These are phyloP conservation scores for Sebastes cheni DNA, from an alignment of 2,797 vertebrate genomes.

Conservation along the genomic window DNA sequence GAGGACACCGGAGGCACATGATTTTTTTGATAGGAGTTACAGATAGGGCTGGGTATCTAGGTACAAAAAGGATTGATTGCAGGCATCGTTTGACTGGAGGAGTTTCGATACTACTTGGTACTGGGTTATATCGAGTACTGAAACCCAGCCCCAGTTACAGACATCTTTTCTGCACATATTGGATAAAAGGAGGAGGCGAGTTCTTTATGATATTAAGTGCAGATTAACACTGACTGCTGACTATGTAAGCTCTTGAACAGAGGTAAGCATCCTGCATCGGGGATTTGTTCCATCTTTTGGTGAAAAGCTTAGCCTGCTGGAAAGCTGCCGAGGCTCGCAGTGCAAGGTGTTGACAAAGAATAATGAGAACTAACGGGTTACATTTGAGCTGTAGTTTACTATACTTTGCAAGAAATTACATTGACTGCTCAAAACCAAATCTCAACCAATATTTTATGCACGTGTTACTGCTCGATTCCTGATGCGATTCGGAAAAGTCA, in stretches of 20 bases:
- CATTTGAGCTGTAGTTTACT: neutral
- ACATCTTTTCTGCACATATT: neutral
- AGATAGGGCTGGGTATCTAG: neutral
- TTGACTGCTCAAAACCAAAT: neutral
- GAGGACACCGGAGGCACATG: too few relatives aligned
- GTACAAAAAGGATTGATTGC: too few relatives aligned
- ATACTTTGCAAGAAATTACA: neutral
- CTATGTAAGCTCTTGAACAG: neutral
- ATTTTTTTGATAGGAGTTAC: neutral
- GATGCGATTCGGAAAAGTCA: neutral
- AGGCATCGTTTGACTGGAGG: too few relatives aligned
- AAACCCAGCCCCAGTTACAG: neutral
- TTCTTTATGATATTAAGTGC: neutral
- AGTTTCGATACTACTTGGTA: neutral
- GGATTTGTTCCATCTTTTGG: neutral
- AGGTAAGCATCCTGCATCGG: neutral
- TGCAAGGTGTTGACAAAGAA: neutral
- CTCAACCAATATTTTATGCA: neutral
- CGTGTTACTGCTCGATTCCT: neutral
- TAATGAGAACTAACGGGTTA: neutral
- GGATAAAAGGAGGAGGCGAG: neutral
- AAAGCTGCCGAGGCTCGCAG: neutral
- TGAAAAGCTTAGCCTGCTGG: neutral
- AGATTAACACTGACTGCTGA: neutral
- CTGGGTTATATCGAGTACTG: neutral